Evolutionary conservation across 2,797 vertebrate genomes (phyloP), one percentile per base, ranked within the genome.

Genomic region (Ctenopoma multispine): DNA sequence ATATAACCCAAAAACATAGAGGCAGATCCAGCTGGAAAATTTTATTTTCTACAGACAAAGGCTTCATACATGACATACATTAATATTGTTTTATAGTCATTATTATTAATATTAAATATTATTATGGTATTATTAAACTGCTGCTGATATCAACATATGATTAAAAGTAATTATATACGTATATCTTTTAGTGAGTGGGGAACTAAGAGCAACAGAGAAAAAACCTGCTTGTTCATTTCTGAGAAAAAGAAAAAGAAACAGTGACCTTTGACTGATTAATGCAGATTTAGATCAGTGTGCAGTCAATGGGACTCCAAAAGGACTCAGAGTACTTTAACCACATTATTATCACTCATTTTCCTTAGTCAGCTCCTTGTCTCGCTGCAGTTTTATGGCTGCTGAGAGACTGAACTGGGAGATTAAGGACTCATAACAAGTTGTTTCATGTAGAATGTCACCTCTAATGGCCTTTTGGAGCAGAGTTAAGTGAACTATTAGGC

Each of bases 341-440:
- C 77, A 65, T 86, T 82, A 90, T 87, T 85, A 89, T 81, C 58
- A 40, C 74, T 81, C 73, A 71, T 84, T 89, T 84, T 54, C 79
- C 85, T 89, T 66, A 83, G 85, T 89, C 89, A 89, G 89, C 89
- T 80, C 71, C 80, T 83, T 75, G 81, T 87, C 84, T 87, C 63
- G 14, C 76, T 85, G 81, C 83, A 59, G 78, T 82, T 87, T 90
- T 88, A 89, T 79, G 71, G 82, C 85, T 72, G 77, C 80, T 63
- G 55, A 54, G 86, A 86, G 87, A 83, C 85, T 69, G 65, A 69
- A 75, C 57, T 23, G 70, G 66, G 79, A 88, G 85, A 90, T 87
- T 75, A 88, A 86, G 81, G 82, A 87, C 75, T 85, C 83, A 75
- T 86, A 86, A 87, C 88, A 84, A 86, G 88, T 84, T 77, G 82